Conservation (phyloP, 2,113 vertebrate genomes). For the Clarias macrocephalus region DNA sequence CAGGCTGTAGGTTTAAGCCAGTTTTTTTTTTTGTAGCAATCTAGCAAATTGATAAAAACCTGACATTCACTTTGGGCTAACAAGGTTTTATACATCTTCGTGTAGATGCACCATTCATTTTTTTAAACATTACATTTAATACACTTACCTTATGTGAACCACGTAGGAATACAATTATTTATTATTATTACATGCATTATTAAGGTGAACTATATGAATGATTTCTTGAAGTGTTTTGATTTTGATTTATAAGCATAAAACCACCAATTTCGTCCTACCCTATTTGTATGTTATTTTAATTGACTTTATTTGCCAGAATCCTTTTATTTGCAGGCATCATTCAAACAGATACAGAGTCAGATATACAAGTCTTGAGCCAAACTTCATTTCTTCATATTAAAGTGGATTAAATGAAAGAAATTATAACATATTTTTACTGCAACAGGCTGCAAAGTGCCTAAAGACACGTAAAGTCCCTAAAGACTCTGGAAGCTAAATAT, state of each 20-base stretch:
- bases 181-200: not conserved
- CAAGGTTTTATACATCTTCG: not conserved
- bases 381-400: too few relatives aligned
- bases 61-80: not conserved
- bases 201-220: not conserved
- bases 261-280: not conserved
- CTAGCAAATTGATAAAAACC: not conserved
- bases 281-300: not conserved
- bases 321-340: not conserved
- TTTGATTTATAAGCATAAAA: not conserved
- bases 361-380: too few relatives aligned
- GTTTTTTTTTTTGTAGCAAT: not conserved
- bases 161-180: not conserved
- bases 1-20: not conserved
- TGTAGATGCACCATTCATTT: not conserved
- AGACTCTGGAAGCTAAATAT: too few relatives aligned
- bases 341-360: too few relatives aligned
- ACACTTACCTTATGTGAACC: not conserved
- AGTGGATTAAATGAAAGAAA: too few relatives aligned
- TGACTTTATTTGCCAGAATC: not conserved
- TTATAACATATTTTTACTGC: too few relatives aligned
- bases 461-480: too few relatives aligned
- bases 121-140: not conserved
- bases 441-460: too few relatives aligned
- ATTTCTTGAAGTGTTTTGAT: not conserved